These are phyloP conservation scores for Phodopus roborovskii DNA, from an alignment of 2,113 vertebrate genomes.

Conservation along the genomic window DNA sequence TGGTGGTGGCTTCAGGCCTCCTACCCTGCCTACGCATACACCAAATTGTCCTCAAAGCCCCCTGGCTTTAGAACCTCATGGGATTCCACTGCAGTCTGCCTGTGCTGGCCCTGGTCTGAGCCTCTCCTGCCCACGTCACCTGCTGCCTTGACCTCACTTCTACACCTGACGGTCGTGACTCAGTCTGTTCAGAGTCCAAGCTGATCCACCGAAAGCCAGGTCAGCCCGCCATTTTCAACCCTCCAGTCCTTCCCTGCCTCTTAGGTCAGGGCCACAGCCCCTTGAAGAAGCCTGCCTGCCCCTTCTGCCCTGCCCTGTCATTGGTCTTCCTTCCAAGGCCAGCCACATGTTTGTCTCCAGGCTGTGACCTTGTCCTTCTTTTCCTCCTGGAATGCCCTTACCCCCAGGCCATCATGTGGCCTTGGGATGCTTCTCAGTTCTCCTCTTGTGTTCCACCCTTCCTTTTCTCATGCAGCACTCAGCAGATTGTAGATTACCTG, in stretches of 20 bases:
- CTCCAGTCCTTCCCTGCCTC: background rate
- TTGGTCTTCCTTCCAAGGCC: too few relatives aligned
- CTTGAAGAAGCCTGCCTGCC: background rate
- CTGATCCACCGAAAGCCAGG: background rate
- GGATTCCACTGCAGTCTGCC: background rate
- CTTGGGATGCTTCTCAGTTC: background rate
- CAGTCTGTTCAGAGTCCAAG: background rate
- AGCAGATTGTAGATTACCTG: background rate
- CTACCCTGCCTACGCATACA: background rate
- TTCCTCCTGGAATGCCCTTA: background rate
- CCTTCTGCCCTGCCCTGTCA: too few relatives aligned
- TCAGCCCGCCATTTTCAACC: background rate
- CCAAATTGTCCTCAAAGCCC: fast-evolving
- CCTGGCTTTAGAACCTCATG: background rate
- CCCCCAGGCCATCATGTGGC: background rate
- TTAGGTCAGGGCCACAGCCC: background rate
- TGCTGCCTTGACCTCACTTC: background rate
- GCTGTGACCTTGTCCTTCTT: background rate
- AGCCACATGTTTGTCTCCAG: background rate
- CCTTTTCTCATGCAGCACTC: background rate
- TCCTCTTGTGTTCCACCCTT: too few relatives aligned
- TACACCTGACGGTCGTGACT: background rate
- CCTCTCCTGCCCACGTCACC: background rate
- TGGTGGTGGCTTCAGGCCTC: background rate
- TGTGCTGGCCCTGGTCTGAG: background rate